Conservation (phyloP, 2,888 invertebrate species). For the Drosophila anceps region DNA sequence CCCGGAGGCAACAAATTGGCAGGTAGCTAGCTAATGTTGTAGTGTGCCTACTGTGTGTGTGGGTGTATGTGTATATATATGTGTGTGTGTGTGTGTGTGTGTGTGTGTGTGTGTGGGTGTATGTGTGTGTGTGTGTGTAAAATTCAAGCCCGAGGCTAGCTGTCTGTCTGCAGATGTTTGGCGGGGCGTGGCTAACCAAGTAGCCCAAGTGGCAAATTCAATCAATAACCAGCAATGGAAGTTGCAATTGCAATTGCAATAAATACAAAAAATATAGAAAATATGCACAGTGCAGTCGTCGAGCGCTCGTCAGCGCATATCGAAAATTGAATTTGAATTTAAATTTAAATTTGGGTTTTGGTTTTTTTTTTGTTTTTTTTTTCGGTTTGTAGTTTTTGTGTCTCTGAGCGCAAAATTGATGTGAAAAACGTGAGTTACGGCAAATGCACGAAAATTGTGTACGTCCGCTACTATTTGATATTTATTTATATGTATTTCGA, state of each 20-base stretch:
- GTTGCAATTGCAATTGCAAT: slow-evolving; percentile 39
- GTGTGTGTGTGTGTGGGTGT: not conserved
- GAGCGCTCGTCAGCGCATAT: slow-evolving; percentile 14
- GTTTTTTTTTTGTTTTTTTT: not conserved
- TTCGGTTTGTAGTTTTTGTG: not conserved
- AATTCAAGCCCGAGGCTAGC: slow-evolving; percentile 61
- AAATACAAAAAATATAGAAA: slow-evolving; percentile 10
- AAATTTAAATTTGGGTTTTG: slow-evolving; percentile 40
- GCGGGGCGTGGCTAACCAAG: slow-evolving; percentile 58
- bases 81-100: slow-evolving; percentile 29
- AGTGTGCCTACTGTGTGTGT: slow-evolving; percentile 21
- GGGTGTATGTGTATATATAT: slow-evolving; percentile 1
- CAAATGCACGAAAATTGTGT: slow-evolving; percentile 73
- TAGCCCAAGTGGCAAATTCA: slow-evolving; percentile 67
- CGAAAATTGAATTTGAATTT: slow-evolving; percentile 50
- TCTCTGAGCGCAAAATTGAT: slow-evolving; percentile 52
- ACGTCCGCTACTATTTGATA: slow-evolving; percentile 54
- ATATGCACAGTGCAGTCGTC: slow-evolving; percentile 2
- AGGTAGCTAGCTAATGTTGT: slow-evolving; percentile 48
- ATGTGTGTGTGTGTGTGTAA: slow-evolving; percentile 30
- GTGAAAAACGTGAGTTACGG: slow-evolving; percentile 72
- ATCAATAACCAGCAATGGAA: slow-evolving; percentile 70
- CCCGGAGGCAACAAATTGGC: slow-evolving; percentile 60
- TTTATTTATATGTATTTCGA: slow-evolving; percentile 55
- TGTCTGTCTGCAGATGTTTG: slow-evolving; percentile 21